Evolutionary conservation across 2,888 invertebrate genomes (phyloP).

Genomic region (Pristionchus mayeri): DNA sequence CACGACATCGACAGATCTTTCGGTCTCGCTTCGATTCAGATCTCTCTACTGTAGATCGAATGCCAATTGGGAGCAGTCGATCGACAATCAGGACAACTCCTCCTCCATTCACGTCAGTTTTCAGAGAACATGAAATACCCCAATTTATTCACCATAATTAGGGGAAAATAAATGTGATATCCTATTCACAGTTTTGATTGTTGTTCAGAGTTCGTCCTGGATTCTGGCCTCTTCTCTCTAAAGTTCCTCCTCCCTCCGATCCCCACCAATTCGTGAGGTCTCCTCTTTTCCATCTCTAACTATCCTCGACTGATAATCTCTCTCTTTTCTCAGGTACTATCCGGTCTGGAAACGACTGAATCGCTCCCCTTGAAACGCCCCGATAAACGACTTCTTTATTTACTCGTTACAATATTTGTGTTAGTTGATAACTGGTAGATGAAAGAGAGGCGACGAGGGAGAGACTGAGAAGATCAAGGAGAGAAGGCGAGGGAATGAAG

Average conservation of each 20-base stretch:
- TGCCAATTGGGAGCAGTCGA: neutral
- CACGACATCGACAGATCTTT: slow-evolving; percentile 12
- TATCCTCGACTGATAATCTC: neutral
- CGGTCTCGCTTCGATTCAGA: slow-evolving; percentile 17
- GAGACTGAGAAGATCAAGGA: neutral
- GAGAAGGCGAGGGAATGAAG: slow-evolving; percentile 18
- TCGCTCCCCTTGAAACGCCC: neutral
- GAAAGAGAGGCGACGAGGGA: slow-evolving; percentile 5
- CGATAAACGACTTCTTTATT: slow-evolving; percentile 41
- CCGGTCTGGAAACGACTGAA: slow-evolving; percentile 38
- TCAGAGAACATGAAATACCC: no score
- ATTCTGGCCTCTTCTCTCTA: slow-evolving; percentile 4
- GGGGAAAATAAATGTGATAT: no score
- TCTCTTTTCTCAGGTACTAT: slow-evolving; percentile 26
- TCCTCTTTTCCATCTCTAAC: neutral
- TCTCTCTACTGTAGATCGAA: neutral
- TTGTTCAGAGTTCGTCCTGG: slow-evolving; percentile 11
- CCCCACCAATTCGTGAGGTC: slow-evolving; percentile 13
- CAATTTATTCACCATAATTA: no score
- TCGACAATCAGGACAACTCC: slow-evolving; percentile 5
- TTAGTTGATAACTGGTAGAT: slow-evolving; percentile 11
- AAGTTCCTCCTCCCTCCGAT: neutral
- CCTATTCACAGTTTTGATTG: no score
- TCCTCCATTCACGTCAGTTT: slow-evolving; percentile 29
- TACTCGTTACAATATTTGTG: slow-evolving; percentile 39